phyloP scores from a whole-genome alignment of 2,888 invertebrate species.

The Caenorhabditis plicata region DNA sequence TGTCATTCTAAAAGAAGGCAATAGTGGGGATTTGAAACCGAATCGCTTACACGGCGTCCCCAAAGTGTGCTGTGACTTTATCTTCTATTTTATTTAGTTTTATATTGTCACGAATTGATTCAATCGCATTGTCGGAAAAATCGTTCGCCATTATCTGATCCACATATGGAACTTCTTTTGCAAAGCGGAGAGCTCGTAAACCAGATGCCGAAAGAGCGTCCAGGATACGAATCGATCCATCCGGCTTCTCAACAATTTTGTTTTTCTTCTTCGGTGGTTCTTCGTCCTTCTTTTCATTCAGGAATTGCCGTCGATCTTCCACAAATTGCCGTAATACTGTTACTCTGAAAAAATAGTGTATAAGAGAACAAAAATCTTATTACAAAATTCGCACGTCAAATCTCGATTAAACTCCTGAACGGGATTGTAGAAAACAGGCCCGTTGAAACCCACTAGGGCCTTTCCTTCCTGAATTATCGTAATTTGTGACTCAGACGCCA shows the following conservation, averaged over 20 bases:
- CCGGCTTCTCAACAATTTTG: constrained; percentile 10
- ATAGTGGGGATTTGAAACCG: neutral
- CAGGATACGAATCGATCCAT: constrained; percentile 72
- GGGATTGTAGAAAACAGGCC: constrained; percentile 86
- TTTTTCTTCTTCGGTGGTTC: constrained; percentile 44
- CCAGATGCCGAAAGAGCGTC: constrained; percentile 96
- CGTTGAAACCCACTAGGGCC: constrained; percentile 54
- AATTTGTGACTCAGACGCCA: neutral
- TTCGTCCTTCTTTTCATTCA: neutral
- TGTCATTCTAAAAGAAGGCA: constrained; percentile 73
- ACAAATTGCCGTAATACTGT: constrained; percentile 75
- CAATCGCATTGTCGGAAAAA: constrained; percentile 80
- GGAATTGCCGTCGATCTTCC: constrained; percentile 51
- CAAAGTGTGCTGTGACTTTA: constrained; percentile 77
- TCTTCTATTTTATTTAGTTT: constrained; percentile 76
- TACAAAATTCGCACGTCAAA: constrained; percentile 75
- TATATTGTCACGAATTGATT: constrained; percentile 82
- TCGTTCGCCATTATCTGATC: constrained; percentile 68
- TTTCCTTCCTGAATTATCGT: too few relatives aligned
- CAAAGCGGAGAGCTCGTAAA: constrained; percentile 89
- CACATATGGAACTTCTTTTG: constrained; percentile 75
- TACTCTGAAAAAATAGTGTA: constrained; percentile 71
- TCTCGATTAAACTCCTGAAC: constrained; percentile 98
- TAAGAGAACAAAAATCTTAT: constrained; percentile 4
- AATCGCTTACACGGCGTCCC: constrained; percentile 79